Evolutionary conservation across 2,113 vertebrate species (phyloP).

Genomic region (Campylomormyrus tamandua): DNA sequence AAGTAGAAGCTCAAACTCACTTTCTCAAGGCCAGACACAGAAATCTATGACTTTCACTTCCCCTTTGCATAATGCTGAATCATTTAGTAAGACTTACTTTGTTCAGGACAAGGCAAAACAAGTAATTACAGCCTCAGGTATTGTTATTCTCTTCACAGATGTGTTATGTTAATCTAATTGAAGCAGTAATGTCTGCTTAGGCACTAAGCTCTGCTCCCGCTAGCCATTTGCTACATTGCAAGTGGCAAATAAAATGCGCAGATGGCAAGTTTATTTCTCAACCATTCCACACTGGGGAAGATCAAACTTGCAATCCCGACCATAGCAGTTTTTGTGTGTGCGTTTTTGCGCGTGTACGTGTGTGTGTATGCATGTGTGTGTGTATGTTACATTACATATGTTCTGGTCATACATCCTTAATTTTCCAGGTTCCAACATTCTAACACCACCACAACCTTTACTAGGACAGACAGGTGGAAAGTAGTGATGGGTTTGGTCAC

Average conservation of each 20-base stretch:
- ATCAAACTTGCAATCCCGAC: too few relatives aligned
- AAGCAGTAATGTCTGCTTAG: background rate
- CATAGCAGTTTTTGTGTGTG: too few relatives aligned
- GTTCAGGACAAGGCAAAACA: background rate
- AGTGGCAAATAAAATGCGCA: too few relatives aligned
- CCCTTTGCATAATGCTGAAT: background rate
- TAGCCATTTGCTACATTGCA: too few relatives aligned
- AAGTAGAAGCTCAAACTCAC: background rate
- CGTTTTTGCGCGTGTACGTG: too few relatives aligned
- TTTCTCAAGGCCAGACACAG: background rate
- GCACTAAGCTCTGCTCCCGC: background rate
- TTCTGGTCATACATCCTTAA: background rate
- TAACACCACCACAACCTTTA: background rate
- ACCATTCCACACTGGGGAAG: too few relatives aligned
- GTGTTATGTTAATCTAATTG: background rate
- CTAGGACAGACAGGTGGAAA: background rate
- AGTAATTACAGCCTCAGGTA: background rate
- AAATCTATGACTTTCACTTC: background rate
- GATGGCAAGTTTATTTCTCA: too few relatives aligned
- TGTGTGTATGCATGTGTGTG: too few relatives aligned
- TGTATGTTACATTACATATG: background rate
- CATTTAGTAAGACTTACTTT: background rate
- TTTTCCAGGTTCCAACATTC: background rate
- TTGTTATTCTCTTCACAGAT: background rate
- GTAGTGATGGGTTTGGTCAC: background rate